These are phyloP conservation scores for Leptinotarsa haldemani DNA, from an alignment of 2,888 invertebrate genomes.

Conservation along the genomic window DNA sequence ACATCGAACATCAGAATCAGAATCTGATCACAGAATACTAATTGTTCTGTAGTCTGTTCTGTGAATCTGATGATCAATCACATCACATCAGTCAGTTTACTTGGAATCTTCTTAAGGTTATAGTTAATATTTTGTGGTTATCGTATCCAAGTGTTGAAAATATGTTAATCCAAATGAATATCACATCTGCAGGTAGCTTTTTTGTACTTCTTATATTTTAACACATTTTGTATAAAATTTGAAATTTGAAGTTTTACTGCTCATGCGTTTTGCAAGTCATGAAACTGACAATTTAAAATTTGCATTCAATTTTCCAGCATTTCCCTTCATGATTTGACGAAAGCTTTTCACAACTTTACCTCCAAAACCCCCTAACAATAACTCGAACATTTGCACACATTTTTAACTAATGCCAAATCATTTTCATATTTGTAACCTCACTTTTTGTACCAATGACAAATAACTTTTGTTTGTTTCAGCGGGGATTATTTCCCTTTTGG, in stretches of 20 bases:
- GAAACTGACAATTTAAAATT: constrained; percentile 38
- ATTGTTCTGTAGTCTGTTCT: too few relatives aligned
- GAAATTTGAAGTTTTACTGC: constrained; percentile 46
- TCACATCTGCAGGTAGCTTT: constrained; percentile 68
- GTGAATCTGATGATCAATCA: too few relatives aligned
- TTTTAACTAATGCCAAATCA: neutral
- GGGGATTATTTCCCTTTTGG: constrained; percentile 94
- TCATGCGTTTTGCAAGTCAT: constrained; percentile 60
- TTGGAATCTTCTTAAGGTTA: too few relatives aligned
- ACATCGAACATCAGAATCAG: too few relatives aligned
- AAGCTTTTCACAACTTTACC: too few relatives aligned
- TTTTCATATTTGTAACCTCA: constrained; percentile 47
- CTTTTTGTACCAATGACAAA: constrained; percentile 28
- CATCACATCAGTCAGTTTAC: too few relatives aligned
- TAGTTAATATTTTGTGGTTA: neutral
- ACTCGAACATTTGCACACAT: too few relatives aligned
- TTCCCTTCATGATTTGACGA: neutral
- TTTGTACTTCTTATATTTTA: constrained; percentile 20
- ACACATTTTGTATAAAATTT: neutral
- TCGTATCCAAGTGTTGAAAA: neutral
- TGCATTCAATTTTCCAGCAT: neutral
- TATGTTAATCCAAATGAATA: constrained; percentile 65
- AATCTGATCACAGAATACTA: too few relatives aligned
- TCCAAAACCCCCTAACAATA: too few relatives aligned
- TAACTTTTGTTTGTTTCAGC: constrained; percentile 67